A percentile compares a stretch with the other conserved stretches of the same genome.
These are phyloP conservation scores for Oreonectes daqikongensis DNA, from an alignment of 2,797 vertebrate species.

Conservation along the genomic window DNA sequence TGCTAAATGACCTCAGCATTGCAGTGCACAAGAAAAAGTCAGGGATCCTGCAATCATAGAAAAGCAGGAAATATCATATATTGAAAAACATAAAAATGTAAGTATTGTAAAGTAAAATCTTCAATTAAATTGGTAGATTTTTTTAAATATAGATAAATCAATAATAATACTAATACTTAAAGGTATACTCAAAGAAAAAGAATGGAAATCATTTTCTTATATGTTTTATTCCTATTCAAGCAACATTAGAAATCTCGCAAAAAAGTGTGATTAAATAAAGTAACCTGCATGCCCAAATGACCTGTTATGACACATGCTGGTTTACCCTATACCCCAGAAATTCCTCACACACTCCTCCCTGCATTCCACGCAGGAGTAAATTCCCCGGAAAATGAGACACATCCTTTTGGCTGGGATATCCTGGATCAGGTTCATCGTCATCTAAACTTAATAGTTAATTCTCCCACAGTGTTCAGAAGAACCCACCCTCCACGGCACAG, in stretches of 20 bases:
- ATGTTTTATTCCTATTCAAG: too few species aligned
- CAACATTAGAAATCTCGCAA: not conserved
- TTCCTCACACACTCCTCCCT: constrained; percentile 14
- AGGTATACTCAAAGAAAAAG: too few species aligned
- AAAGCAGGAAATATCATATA: not conserved
- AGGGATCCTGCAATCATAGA: not conserved
- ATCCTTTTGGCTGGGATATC: constrained; percentile 58
- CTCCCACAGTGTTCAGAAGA: constrained; percentile 33
- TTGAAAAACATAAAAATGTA: not conserved
- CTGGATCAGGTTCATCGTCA: constrained; percentile 55
- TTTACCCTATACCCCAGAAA: constrained; percentile 28
- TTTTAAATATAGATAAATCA: not conserved
- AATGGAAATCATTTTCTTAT: too few species aligned
- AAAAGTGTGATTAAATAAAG: constrained; percentile 14
- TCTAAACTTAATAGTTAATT: constrained; percentile 42
- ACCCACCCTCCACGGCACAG: not conserved
- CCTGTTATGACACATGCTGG: not conserved
- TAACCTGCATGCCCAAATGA: not conserved
- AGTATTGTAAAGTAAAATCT: not conserved
- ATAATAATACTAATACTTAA: not conserved
- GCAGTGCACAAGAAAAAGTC: not conserved
- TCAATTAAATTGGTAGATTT: not conserved
- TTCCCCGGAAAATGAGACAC: constrained; percentile 60
- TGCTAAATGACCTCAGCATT: not conserved
- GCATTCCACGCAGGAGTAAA: constrained; percentile 45